These are phyloP conservation scores for Chelonia mydas DNA, from an alignment of 2,797 vertebrate genomes.

Conservation along the genomic window DNA sequence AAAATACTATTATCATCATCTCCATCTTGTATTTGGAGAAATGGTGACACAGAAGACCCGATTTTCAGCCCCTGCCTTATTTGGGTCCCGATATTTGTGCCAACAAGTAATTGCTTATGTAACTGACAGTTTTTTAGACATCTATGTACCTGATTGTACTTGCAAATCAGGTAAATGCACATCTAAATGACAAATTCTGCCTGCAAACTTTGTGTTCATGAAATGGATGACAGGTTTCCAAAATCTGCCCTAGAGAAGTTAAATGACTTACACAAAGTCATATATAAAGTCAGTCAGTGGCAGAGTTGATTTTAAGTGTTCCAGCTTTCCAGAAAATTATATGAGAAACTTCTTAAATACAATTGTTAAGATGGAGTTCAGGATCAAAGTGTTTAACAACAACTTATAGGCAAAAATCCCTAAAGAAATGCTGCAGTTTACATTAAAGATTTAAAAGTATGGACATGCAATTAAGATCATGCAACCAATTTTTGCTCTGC, in stretches of 20 bases:
- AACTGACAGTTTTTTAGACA: not conserved
- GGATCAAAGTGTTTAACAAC: not conserved
- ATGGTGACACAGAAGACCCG: not conserved
- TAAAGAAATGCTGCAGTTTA: not conserved
- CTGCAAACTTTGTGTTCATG: not conserved
- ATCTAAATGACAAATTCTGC: not conserved
- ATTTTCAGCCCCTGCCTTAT: not conserved
- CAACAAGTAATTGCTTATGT: not conserved
- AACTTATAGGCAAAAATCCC: not conserved
- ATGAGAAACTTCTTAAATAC: not conserved
- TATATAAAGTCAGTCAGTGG: not conserved
- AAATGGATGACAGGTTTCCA: not conserved
- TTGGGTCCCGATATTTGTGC: not conserved
- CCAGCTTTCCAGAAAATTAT: not conserved
- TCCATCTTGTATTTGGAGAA: not conserved
- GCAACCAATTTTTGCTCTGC: fast-evolving
- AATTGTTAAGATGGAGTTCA: not conserved
- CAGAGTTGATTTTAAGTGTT: not conserved
- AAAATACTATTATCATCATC: fast-evolving
- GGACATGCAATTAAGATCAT: not conserved
- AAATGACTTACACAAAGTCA: not conserved
- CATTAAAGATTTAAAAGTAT: not conserved
- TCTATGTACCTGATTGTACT: not conserved
- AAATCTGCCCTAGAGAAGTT: not conserved
- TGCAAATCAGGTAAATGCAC: not conserved